Evolutionary conservation across 2,888 invertebrate species (phyloP).

Genomic region (Drosophila algonquin): DNA sequence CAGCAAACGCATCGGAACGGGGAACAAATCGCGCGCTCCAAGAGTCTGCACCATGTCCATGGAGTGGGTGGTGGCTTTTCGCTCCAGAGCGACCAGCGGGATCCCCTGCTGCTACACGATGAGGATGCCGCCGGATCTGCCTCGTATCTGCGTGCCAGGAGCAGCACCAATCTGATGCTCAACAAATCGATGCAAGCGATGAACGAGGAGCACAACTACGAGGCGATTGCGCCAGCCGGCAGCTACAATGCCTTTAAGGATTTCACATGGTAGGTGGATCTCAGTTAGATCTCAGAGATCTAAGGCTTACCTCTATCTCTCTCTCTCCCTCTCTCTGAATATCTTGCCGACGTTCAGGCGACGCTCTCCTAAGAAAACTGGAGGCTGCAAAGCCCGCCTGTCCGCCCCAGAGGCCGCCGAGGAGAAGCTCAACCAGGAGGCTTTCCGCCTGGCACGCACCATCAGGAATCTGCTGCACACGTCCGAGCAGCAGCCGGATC

Average conservation of each 20-base stretch:
- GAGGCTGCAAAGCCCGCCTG: constrained; percentile 86
- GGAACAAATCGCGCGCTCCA: constrained; percentile 83
- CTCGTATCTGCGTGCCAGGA: constrained; percentile 80
- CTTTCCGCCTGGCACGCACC: constrained; percentile 87
- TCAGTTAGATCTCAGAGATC: not conserved
- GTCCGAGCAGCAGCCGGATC: constrained; percentile 87
- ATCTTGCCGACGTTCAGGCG: constrained; percentile 67
- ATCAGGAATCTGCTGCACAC: constrained; percentile 87
- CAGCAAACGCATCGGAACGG: constrained; percentile 58
- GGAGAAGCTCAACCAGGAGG: constrained; percentile 88
- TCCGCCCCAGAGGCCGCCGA: constrained; percentile 86
- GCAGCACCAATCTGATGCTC: constrained; percentile 82
- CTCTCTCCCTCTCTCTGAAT: not conserved
- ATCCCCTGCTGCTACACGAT: constrained; percentile 18
- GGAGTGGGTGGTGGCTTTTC: constrained; percentile 49
- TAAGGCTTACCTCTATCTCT: too few species aligned
- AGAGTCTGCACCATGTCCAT: constrained; percentile 83
- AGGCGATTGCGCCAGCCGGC: constrained; percentile 71
- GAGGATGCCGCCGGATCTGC: constrained; percentile 40
- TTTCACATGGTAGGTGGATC: constrained; percentile 85
- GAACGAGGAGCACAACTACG: constrained; percentile 69
- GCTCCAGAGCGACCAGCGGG: constrained; percentile 50
- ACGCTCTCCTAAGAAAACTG: constrained; percentile 83
- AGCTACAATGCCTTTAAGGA: constrained; percentile 85
- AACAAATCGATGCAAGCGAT: constrained; percentile 66